A percentile compares a stretch with the other conserved stretches of the same genome.
Conservation (phyloP, 2,113 vertebrate genomes). For the Gallinago paraguaiae region DNA sequence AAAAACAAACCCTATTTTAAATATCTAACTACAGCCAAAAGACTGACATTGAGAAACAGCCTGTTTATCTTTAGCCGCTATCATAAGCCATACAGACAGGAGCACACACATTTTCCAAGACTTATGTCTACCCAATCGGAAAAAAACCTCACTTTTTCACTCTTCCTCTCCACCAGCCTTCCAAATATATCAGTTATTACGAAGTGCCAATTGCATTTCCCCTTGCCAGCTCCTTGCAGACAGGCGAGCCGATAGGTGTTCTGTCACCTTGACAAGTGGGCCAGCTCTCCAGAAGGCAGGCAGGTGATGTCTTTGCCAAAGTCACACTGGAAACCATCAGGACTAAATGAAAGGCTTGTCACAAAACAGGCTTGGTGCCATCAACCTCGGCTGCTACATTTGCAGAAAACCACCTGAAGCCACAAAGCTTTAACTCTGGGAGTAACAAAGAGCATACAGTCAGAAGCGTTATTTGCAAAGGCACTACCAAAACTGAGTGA, state of each 20-base stretch:
- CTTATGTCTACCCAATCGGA: background rate
- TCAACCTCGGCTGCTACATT: background rate
- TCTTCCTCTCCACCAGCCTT: background rate
- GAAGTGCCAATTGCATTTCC: background rate
- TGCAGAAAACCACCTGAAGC: slow-evolving; percentile 20
- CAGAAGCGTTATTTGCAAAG: background rate
- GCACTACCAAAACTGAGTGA: background rate
- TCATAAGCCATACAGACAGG: background rate
- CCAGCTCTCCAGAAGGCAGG: slow-evolving; percentile 23
- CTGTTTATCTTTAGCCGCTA: background rate
- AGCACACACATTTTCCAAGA: background rate
- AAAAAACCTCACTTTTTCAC: background rate
- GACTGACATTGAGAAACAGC: background rate
- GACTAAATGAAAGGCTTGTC: slow-evolving; percentile 34
- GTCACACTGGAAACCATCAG: slow-evolving; percentile 12
- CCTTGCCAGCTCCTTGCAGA: background rate
- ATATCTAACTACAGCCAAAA: background rate
- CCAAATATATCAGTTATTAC: slow-evolving; percentile 5
- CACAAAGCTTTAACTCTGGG: background rate
- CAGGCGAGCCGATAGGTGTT: slow-evolving; percentile 18
- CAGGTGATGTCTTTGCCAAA: slow-evolving; percentile 26
- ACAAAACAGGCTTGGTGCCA: slow-evolving; percentile 5
- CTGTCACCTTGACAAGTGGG: slow-evolving; percentile 8
- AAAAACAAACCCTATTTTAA: background rate
- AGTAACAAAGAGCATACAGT: background rate